Conservation (phyloP, 2,113 vertebrate genomes). For the Crotophaga sulcirostris region DNA sequence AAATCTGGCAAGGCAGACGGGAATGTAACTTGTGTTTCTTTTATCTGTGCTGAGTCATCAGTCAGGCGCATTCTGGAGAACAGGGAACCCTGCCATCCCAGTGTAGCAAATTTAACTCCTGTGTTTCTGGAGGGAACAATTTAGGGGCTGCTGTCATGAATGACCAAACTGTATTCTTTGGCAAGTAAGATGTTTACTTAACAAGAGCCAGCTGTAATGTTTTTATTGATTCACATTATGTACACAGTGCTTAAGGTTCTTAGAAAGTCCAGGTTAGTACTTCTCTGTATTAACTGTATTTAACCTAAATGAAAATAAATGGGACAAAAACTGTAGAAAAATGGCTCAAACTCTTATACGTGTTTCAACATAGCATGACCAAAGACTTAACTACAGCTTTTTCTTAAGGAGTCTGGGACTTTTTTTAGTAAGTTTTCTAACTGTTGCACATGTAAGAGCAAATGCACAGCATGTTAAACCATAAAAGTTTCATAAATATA, state of each 20-base stretch:
- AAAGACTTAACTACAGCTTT: neutral
- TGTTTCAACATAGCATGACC: neutral
- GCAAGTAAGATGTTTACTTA: neutral
- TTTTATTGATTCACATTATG: neutral
- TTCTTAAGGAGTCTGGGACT: neutral
- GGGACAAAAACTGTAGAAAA: neutral
- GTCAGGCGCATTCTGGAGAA: neutral
- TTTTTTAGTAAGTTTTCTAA: neutral
- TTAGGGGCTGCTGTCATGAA: neutral
- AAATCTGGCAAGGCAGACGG: neutral
- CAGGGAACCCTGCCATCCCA: fast-evolving
- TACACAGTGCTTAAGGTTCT: neutral
- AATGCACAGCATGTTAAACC: neutral
- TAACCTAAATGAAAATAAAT: neutral
- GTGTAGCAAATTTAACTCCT: neutral
- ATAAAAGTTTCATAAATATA: neutral
- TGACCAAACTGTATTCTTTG: neutral
- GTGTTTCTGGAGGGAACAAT: neutral
- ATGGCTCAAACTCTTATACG: neutral
- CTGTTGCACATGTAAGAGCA: neutral
- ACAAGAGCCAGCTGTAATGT: neutral
- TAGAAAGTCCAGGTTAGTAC: neutral
- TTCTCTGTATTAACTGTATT: neutral
- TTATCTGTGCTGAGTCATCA: neutral
- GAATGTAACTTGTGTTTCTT: neutral